Base-by-base conservation (phyloP, 2,888 invertebrate genomes). In the Lysandra coridon region DNA sequence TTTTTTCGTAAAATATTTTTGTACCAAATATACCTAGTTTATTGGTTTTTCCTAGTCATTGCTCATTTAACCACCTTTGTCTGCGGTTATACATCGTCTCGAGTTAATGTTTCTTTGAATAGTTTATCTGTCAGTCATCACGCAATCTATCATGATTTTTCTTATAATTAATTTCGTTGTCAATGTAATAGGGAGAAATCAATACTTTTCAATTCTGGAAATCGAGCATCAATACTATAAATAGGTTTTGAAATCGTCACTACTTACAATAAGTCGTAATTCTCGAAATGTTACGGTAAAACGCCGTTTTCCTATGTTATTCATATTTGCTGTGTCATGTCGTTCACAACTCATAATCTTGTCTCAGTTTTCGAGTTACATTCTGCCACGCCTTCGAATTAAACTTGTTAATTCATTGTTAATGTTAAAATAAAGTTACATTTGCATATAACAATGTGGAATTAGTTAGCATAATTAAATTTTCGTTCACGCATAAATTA, bases 91-190 rank as follows among this genome's bases (percentile, higher is more conserved):
- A 17, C 37, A 37, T 37, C 57, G 57, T 57, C 17, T 57, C 57
- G 14, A 17, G 53, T 17, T 57, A 57, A 57, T 49, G 49, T 49
- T 57, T 57, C 57, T 57, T 4, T 57, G 12, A 49, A 49, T 57
- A 57, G 17, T 17, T 17, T 17, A 64, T 64, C 30, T 10, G 30
- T 33, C 69, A 69, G 0, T 14, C 33, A 4, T 69, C 33, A 69
- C 69, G 17, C 69, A 69, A 62, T 62, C 5, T 17, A 14, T 17
- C 1, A 14, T 17, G 33, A 69, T 12, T 33, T 37, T 69, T 69
- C 69, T 37, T 69, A 33, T 37, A 69, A 69, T 69, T 69, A 69
- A 69, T 69, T 30, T 69, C 33, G 12, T 69, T 14, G 69, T 69
- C 33, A 33, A 14, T 37, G 37, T 69, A 37, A 69, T 69, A 69